Evolutionary conservation across 2,888 invertebrate species (phyloP).

Genomic region (Heteromurus nitidus): DNA sequence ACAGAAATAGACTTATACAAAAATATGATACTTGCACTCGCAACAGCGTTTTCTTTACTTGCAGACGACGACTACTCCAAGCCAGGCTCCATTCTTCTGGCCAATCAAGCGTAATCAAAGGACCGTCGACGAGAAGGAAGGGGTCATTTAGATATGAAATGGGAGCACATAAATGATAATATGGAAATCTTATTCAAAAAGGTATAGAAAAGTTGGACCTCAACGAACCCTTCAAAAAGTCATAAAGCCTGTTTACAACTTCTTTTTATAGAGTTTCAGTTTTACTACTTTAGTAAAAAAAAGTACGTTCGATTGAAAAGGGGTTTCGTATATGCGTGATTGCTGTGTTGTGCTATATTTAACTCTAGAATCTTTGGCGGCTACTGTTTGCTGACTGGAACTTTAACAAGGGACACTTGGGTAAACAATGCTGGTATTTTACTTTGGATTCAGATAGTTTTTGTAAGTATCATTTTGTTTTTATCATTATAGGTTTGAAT

Average conservation of each 20-base stretch:
- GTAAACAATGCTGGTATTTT: no score
- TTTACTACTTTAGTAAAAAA: no score
- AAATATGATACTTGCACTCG: no score
- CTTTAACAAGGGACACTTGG: no score
- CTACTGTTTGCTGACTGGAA: constrained; percentile 11
- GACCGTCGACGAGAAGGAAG: background rate
- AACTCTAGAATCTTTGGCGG: constrained; percentile 12
- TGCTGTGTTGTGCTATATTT: background rate
- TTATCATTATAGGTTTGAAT: no score
- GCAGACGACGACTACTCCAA: background rate
- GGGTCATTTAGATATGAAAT: constrained; percentile 34
- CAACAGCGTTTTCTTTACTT: no score
- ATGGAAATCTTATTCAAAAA: constrained; percentile 10
- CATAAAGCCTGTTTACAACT: no score
- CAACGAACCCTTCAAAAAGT: no score
- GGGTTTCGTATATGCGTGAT: background rate
- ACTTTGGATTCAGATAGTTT: no score
- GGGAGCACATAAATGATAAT: background rate
- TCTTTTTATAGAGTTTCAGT: no score
- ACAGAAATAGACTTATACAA: constrained; percentile 12
- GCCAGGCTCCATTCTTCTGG: constrained; percentile 25
- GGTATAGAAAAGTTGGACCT: background rate
- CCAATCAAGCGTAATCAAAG: constrained; percentile 29
- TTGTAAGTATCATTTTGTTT: no score
- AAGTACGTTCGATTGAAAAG: constrained; percentile 9